phyloP scores from a whole-genome alignment of 2,113 vertebrate species.

The Cichladusa arquata region DNA sequence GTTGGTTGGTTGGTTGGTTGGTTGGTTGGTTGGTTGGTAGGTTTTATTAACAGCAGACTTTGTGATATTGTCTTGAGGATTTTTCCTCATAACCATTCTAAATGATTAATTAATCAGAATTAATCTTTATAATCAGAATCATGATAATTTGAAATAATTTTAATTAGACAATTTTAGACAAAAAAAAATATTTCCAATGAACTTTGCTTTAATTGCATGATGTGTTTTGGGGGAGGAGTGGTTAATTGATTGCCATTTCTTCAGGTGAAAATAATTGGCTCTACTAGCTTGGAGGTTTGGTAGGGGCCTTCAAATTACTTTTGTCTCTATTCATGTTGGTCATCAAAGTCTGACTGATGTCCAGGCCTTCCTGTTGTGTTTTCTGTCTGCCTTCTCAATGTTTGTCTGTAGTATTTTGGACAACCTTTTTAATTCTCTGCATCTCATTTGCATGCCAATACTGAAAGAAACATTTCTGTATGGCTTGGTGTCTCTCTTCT shows the following conservation, averaged over 20 bases:
- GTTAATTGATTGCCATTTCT: not conserved
- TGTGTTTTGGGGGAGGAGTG: not conserved
- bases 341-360: not conserved
- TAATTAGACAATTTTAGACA: not conserved
- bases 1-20: not conserved
- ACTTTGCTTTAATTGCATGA: not conserved
- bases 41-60: not conserved
- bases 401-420: not conserved
- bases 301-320: not conserved
- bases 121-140: not conserved
- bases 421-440: not conserved
- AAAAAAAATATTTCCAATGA: not conserved
- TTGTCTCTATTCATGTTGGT: not conserved
- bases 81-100: not conserved
- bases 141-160: not conserved
- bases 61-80: not conserved
- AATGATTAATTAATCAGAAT: not conserved
- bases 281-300: not conserved
- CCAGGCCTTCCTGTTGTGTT: not conserved
- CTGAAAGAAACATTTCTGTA: not conserved
- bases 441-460: not conserved
- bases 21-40: not conserved
- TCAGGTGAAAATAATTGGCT: not conserved
- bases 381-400: not conserved
- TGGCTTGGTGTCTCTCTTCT: not conserved